Evolutionary conservation across 2,888 invertebrate species (phyloP), one percentile per base, ranked within the genome.

Genomic region (Bombylius discolor): DNA sequence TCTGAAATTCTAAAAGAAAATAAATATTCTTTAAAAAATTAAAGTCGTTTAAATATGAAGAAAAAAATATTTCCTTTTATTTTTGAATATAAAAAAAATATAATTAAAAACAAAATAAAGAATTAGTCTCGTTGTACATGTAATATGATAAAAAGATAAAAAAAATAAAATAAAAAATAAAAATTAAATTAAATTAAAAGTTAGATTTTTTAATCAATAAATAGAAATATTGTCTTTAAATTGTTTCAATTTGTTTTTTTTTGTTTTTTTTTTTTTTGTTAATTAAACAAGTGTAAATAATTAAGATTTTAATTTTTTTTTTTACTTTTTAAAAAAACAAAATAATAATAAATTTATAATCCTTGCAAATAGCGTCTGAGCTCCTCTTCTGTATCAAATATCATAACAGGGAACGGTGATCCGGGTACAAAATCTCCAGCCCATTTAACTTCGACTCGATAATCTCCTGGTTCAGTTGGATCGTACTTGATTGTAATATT

Each of bases 341-440:
- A 51, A 49, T n/a, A 49, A 31, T n/a, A 51, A 55, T 23, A 23
- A 23, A 23, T 23, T 59, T 63, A 64, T 51, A 63, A 54, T 53
- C 74, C 73, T 68, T 74, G 74, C 61, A 85, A 68, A 70, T 84
- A 85, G 62, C 85, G 77, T 58, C 84, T 81, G 59, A 97, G 79
- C 74, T 99, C 98, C 72, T 97, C 94, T 72, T 97, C 94, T 9
- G 98, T 98, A 74, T 99, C 99, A 74, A 98, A 96, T 67, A 99
- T 99, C 89, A 96, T 92, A 62, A 99, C 96, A 60, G 91, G 89
- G 81, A 99, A 99, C 0, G 99, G 98, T 48, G 95, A 96, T 55
- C 98, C 98, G 52, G 97, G 97, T 33, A 98, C 97, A 68, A 97
- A 87, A 62, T 96, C 92, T 32, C 94, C 96, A 5, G 98, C 97